Conservation (phyloP, 92 coral and sea anemone species). For the Micromussa lordhowensis region DNA sequence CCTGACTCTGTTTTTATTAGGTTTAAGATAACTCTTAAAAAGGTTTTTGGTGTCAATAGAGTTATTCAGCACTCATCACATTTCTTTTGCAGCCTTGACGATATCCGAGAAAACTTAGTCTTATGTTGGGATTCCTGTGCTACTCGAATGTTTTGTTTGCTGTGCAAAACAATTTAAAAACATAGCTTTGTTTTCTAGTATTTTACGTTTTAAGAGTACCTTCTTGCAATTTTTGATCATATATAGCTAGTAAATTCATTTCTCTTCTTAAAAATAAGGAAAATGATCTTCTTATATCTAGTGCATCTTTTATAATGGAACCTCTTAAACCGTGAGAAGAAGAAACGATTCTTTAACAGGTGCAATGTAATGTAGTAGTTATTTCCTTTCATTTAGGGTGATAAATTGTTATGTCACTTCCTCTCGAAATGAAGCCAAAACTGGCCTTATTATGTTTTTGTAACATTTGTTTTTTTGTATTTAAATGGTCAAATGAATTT, state of each 20-base stretch:
- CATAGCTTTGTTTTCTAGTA: constrained; percentile 19
- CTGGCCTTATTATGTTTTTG: background rate
- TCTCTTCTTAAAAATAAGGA: background rate
- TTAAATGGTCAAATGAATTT: background rate
- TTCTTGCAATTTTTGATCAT: background rate
- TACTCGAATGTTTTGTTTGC: background rate
- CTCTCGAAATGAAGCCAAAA: background rate
- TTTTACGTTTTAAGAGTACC: no score
- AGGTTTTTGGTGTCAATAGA: background rate
- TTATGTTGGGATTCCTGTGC: background rate
- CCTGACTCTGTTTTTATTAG: background rate
- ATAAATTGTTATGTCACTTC: background rate
- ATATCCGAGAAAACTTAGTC: constrained; percentile 18
- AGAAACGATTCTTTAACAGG: background rate
- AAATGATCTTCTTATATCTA: background rate
- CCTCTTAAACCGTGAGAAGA: background rate
- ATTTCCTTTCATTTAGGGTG: background rate
- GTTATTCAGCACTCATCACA: background rate
- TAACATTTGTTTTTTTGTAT: background rate
- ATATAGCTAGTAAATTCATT: background rate
- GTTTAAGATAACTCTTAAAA: background rate
- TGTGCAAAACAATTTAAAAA: background rate
- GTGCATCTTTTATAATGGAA: background rate
- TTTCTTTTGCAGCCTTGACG: constrained; percentile 43
- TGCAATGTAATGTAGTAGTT: background rate